Conservation (phyloP, 2,113 vertebrate species). For the Zosterops pallidus region DNA sequence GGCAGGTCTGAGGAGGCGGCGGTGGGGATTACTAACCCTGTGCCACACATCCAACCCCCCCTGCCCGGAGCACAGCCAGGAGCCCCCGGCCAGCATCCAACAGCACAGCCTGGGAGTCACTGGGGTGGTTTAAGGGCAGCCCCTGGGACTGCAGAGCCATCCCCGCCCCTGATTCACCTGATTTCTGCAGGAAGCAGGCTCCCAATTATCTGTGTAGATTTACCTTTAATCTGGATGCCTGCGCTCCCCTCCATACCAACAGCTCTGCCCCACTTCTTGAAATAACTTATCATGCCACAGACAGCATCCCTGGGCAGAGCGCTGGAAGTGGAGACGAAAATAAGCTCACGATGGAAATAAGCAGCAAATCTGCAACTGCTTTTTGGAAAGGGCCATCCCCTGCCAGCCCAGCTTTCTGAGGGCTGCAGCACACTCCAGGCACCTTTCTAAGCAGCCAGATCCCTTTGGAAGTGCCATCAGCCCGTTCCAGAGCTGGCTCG, state of each 20-base stretch:
- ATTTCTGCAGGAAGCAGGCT: background rate
- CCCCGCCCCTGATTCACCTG: background rate
- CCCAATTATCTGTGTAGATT: background rate
- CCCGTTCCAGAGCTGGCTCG: background rate
- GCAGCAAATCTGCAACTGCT: background rate
- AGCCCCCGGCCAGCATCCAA: background rate
- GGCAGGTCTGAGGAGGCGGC: constrained; percentile 6
- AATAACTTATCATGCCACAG: constrained; percentile 46
- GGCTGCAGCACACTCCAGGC: background rate
- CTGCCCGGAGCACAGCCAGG: background rate
- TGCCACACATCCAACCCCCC: background rate
- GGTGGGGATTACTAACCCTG: background rate
- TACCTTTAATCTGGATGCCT: constrained; percentile 36
- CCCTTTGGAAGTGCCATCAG: background rate
- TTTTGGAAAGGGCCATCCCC: background rate
- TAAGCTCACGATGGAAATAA: constrained; percentile 2
- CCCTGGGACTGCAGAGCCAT: background rate
- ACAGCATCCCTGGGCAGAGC: constrained; percentile 41
- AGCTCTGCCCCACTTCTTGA: constrained; percentile 52
- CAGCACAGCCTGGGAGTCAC: background rate
- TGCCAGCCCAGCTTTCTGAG: background rate
- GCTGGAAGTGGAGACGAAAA: background rate
- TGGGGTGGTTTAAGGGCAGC: background rate
- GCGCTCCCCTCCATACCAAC: constrained; percentile 4
- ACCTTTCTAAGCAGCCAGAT: background rate